Evolutionary conservation across 2,888 invertebrate genomes (phyloP).

Genomic region (Lumbricus terrestris): DNA sequence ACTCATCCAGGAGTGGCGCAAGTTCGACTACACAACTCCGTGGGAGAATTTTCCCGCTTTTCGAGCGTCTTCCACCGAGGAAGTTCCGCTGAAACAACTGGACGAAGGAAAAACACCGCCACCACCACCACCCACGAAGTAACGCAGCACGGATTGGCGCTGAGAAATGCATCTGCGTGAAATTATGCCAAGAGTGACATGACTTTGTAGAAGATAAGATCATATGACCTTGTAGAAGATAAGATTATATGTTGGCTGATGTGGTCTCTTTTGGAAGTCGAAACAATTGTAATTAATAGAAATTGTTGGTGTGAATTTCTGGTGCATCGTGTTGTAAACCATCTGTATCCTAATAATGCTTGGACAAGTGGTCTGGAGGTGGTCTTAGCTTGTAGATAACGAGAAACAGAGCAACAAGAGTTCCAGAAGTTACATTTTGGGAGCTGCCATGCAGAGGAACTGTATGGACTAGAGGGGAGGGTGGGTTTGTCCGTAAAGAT

Average conservation of each 20-base stretch:
- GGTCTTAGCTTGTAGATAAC: no score
- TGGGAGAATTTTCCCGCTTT: constrained; percentile 93
- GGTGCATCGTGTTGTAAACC: not conserved
- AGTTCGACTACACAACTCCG: constrained; percentile 92
- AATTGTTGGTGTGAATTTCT: not conserved
- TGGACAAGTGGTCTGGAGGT: no score
- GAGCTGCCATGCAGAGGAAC: not conserved
- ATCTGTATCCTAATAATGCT: no score
- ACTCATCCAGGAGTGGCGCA: constrained; percentile 93
- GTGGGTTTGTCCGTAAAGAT: no score
- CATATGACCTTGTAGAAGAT: not conserved
- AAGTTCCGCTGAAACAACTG: constrained; percentile 20
- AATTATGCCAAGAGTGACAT: not conserved
- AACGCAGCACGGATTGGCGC: not conserved
- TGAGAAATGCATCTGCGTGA: not conserved
- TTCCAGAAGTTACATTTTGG: not conserved
- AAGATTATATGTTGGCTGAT: not conserved
- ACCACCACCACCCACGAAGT: not conserved
- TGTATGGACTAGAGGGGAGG: not conserved
- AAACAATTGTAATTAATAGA: not conserved
- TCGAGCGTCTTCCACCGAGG: constrained; percentile 24
- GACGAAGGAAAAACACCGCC: constrained; percentile 5
- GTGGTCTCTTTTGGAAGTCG: not conserved
- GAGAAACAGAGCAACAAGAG: no score
- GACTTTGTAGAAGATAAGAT: not conserved